A percentile compares a stretch with the other conserved stretches of the same genome.
Evolutionary conservation across 53 echinoderm and acorn worm species (phyloP).

Genomic region (Temnopleurus reevesii): DNA sequence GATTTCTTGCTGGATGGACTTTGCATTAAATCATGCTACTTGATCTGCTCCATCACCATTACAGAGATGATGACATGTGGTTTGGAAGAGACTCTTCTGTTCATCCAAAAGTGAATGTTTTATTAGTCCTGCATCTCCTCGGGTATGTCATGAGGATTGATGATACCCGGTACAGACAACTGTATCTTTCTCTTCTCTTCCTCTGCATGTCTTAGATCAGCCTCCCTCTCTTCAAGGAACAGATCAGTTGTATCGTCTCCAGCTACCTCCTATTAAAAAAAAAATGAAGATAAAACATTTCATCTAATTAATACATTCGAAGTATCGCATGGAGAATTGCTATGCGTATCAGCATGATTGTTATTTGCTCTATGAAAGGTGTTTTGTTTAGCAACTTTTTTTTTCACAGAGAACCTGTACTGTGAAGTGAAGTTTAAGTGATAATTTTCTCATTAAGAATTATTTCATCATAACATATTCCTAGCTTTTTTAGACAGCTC

Average conservation of each 20-base stretch:
- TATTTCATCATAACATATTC: too few species aligned
- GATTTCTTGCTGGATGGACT: background rate
- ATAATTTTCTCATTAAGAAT: too few species aligned
- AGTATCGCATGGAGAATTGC: too few species aligned
- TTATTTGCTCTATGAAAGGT: too few species aligned
- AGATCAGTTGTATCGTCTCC: constrained; percentile 89
- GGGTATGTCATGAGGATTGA: constrained; percentile 99
- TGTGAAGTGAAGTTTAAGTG: too few species aligned
- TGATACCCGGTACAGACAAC: constrained; percentile 94
- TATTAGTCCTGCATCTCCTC: constrained; percentile 98
- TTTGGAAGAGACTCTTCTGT: constrained; percentile 2
- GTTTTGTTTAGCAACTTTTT: too few species aligned
- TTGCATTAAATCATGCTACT: background rate
- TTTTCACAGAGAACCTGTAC: too few species aligned
- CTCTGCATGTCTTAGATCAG: constrained; percentile 82
- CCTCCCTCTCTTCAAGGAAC: constrained; percentile 92
- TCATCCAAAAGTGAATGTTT: background rate
- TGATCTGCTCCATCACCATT: too few species aligned
- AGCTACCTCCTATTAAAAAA: constrained; percentile 76
- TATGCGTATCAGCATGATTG: too few species aligned
- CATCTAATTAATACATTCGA: too few species aligned
- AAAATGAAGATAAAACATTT: too few species aligned
- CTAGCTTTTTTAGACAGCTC: too few species aligned
- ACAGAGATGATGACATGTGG: background rate
- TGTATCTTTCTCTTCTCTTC: constrained; percentile 97